Evolutionary conservation across 1,140 invertebrate species (phyloP), one percentile per base, ranked within the genome.

Genomic region (Plectrocnemia conspersa): DNA sequence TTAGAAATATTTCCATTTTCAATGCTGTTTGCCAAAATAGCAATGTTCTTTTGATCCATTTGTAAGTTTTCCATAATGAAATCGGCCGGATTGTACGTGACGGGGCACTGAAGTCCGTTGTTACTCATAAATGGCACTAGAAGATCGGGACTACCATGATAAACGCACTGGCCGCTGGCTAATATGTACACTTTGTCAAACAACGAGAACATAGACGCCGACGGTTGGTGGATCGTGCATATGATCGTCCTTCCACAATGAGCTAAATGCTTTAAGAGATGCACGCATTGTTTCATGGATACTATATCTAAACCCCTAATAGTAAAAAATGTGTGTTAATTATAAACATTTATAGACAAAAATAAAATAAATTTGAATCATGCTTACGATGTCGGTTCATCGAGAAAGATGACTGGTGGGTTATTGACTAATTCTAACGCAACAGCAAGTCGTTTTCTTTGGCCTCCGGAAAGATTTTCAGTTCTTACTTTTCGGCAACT

Each of bases 351-450:
- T 10, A 38, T 33, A 23, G 13, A 25, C 21, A 16, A 19, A 49
- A 21, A 10, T 27, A 22, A 32, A 4, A 23, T 13, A 15, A 11
- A 9, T 7, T 35, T 21, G 13, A 42, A 23, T 38, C 18, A 25
- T 59, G 74, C 77, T 76, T 75, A 93, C 91, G 86, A 93, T 4
- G 91, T 96, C 33, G 92, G 92, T 72, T 97, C 93, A 69, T 97
- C 93, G 54, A 96, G 80, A 65, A 93, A 92, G 75, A 96, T 85
- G 25, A 96, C 80, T 0, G 89, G 88, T 9, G 92, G 92, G 71
- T 95, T 92, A 64, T 85, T 91, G 22, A 94, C 76, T 40, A 89
- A 67, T 71, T 89, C 87, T 27, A 93, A 73, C 2, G 90, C 92
- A 49, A 96, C 91, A 2, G 89, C 84, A 3, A 97, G 72, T 57